Conservation (phyloP, 2,113 vertebrate species). For the Brevimyrus niger region DNA sequence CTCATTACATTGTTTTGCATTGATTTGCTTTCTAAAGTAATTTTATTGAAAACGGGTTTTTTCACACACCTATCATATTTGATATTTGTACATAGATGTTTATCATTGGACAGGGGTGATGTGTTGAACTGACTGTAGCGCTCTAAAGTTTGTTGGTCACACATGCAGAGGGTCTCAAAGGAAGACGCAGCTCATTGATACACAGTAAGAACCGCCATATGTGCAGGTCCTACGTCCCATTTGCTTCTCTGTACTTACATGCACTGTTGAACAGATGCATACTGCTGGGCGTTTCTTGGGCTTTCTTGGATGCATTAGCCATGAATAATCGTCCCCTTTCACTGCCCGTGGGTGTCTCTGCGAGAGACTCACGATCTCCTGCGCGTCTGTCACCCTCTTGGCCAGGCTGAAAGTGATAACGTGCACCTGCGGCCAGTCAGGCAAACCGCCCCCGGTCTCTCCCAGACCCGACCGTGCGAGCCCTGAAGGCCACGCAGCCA, state of each 20-base stretch:
- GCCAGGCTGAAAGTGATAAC: slow-evolving; percentile 30
- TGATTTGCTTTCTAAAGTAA: neutral
- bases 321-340: neutral
- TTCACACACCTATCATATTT: neutral
- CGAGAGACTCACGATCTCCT: neutral
- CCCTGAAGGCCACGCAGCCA: neutral
- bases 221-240: neutral
- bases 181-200: neutral
- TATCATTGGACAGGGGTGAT: neutral
- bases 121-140: neutral
- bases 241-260: neutral
- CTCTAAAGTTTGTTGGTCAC: neutral
- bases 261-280: neutral
- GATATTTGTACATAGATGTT: neutral
- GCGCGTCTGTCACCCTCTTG: neutral
- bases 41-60: neutral
- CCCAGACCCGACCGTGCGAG: neutral
- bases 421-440: slow-evolving; percentile 32
- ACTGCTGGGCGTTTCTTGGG: neutral
- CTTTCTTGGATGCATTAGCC: neutral
- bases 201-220: neutral
- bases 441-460: slow-evolving; percentile 5
- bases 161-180: neutral
- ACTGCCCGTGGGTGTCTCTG: neutral
- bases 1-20: neutral